These are phyloP conservation scores for Tyria jacobaeae DNA, from an alignment of 2,888 invertebrate species.

Conservation along the genomic window DNA sequence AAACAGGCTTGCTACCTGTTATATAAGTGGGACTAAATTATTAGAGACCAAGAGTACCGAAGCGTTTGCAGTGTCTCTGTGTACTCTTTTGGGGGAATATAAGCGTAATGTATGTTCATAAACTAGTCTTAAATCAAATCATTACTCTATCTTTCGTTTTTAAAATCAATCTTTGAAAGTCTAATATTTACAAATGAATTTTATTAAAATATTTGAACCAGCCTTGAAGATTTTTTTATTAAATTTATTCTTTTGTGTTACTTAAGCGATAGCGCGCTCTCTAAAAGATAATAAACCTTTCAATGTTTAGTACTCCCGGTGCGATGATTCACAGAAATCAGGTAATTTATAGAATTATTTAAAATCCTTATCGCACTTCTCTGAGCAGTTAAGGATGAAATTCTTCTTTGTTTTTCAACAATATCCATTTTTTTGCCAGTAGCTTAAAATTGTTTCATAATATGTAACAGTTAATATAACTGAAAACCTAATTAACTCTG, in stretches of 20 bases:
- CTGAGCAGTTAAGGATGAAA: background rate
- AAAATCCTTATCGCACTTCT: conserved; percentile 4
- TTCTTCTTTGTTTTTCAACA: background rate
- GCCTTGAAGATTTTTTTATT: background rate
- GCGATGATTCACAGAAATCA: conserved; percentile 29
- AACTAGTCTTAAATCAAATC: background rate
- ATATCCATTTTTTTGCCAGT: background rate
- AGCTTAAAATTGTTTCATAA: background rate
- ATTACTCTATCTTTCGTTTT: background rate
- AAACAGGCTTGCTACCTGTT: too few relatives aligned
- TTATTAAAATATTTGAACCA: background rate
- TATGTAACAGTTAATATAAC: background rate
- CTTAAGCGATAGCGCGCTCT: background rate
- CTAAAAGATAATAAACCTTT: conserved; percentile 41
- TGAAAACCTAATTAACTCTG: background rate
- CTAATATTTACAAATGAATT: background rate
- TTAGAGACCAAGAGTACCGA: too few relatives aligned
- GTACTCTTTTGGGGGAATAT: too few relatives aligned
- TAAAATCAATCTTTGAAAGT: background rate
- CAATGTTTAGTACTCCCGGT: conserved; percentile 40
- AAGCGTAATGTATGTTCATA: too few relatives aligned
- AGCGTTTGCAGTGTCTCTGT: too few relatives aligned
- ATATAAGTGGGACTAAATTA: too few relatives aligned
- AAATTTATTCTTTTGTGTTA: background rate
- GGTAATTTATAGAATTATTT: conserved; percentile 13